Percentiles rank a stretch among this genome's conserved stretches.
Evolutionary conservation across 2,113 vertebrate species (phyloP).

Genomic region (Eleginops maclovinus): DNA sequence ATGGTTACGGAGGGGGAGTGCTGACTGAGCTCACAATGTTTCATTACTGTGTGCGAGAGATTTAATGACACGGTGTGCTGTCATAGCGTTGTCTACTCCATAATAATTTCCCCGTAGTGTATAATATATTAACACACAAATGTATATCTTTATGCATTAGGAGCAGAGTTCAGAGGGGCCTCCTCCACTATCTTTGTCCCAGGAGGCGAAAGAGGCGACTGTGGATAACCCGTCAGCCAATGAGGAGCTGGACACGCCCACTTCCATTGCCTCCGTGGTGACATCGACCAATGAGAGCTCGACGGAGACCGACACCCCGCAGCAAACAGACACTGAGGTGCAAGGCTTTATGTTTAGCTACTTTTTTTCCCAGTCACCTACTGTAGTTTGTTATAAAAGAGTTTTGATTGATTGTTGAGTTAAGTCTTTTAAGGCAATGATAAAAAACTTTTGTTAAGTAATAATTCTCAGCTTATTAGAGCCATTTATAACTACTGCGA

Average conservation of each 20-base stretch:
- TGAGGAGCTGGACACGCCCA: conserved; percentile 93
- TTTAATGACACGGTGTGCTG: conserved; percentile 21
- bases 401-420: not conserved
- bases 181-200: conserved; percentile 87
- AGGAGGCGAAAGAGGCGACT: conserved; percentile 87
- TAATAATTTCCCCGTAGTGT: not conserved
- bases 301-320: conserved; percentile 89
- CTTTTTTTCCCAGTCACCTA: not conserved
- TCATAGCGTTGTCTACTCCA: not conserved
- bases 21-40: conserved; percentile 4
- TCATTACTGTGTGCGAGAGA: conserved; percentile 18
- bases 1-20: not conserved
- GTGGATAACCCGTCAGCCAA: conserved; percentile 87
- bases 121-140: not conserved
- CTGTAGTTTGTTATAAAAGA: not conserved
- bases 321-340: conserved; percentile 80
- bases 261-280: conserved; percentile 91
- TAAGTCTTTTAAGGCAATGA: too few relatives aligned
- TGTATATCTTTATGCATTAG: conserved; percentile 71
- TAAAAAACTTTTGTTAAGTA: not conserved
- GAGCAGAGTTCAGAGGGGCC: conserved; percentile 93
- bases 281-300: conserved; percentile 93
- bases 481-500: not conserved
- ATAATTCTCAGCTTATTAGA: not conserved
- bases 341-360: conserved; percentile 9